Evolutionary conservation across 2,797 vertebrate species (phyloP).

Genomic region (Mus minutoides): DNA sequence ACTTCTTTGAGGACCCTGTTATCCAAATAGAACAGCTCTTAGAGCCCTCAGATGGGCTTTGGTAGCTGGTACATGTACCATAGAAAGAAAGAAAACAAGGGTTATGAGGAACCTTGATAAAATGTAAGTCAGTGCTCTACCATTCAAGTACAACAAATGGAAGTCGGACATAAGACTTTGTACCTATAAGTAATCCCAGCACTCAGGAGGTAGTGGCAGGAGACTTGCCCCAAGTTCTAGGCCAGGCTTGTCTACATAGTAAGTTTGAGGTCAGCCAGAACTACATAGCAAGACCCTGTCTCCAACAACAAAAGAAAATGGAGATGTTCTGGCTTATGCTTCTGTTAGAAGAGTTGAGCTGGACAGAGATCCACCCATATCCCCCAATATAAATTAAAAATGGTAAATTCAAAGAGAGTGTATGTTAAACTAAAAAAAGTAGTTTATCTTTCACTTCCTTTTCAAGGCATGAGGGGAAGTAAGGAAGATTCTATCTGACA

Average conservation of each 20-base stretch:
- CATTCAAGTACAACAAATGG: slow-evolving; percentile 31
- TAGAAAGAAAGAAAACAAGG: not conserved
- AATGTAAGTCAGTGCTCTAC: not conserved
- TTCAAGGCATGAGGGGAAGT: not conserved
- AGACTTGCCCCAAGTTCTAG: not conserved
- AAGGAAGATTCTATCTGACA: not conserved
- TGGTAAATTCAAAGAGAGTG: slow-evolving; percentile 31
- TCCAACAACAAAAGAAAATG: not conserved
- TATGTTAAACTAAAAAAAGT: not conserved
- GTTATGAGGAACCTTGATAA: not conserved
- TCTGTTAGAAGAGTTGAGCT: slow-evolving; percentile 20
- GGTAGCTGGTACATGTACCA: not conserved
- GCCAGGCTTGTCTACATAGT: not conserved
- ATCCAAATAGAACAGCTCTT: slow-evolving; percentile 12
- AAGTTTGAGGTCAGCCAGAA: not conserved
- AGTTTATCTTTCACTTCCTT: slow-evolving; percentile 37
- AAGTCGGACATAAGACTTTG: not conserved
- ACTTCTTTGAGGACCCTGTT: not conserved
- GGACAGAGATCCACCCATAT: not conserved
- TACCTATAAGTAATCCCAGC: not conserved
- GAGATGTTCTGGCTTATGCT: not conserved
- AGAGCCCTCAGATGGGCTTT: not conserved
- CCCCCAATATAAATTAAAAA: slow-evolving; percentile 35
- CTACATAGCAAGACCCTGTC: not conserved
- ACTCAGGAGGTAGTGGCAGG: not conserved